Evolutionary conservation across 2,888 invertebrate genomes (phyloP).

Genomic region (Nipponacmea schrenckii): DNA sequence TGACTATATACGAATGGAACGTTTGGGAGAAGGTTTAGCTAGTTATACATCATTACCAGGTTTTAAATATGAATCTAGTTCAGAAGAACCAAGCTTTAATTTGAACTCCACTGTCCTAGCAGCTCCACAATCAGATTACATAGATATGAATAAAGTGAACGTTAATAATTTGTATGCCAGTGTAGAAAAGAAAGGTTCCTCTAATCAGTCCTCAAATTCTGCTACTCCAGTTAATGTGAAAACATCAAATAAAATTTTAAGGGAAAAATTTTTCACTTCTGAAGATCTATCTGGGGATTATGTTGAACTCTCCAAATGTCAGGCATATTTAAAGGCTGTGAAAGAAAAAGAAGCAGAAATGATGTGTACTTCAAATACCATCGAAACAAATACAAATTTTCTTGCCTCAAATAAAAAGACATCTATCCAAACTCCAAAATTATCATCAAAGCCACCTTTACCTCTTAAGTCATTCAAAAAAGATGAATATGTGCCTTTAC

Average conservation of each 20-base stretch:
- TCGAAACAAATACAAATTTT: not conserved
- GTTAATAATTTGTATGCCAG: not conserved
- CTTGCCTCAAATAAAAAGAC: not conserved
- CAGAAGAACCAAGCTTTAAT: not conserved
- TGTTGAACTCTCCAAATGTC: not conserved
- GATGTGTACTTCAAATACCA: too few species aligned
- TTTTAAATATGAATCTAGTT: not conserved
- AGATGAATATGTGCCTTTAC: too few species aligned
- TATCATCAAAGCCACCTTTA: too few species aligned
- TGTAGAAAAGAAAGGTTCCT: not conserved
- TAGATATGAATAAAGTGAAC: not conserved
- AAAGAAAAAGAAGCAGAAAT: not conserved
- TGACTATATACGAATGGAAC: not conserved
- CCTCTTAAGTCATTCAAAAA: too few species aligned
- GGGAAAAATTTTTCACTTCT: not conserved
- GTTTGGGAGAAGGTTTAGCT: not conserved
- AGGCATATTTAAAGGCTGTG: not conserved
- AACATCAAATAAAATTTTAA: too few species aligned
- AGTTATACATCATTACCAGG: not conserved
- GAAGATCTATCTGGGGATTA: not conserved
- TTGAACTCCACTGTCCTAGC: not conserved
- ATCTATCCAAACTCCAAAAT: too few species aligned
- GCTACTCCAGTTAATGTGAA: not conserved
- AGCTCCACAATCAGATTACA: not conserved
- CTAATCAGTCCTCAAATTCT: not conserved